Percentiles rank a stretch among this genome's conserved stretches.
phyloP scores from a whole-genome alignment of 2,888 invertebrate genomes.

The Sesia bembeciformis region DNA sequence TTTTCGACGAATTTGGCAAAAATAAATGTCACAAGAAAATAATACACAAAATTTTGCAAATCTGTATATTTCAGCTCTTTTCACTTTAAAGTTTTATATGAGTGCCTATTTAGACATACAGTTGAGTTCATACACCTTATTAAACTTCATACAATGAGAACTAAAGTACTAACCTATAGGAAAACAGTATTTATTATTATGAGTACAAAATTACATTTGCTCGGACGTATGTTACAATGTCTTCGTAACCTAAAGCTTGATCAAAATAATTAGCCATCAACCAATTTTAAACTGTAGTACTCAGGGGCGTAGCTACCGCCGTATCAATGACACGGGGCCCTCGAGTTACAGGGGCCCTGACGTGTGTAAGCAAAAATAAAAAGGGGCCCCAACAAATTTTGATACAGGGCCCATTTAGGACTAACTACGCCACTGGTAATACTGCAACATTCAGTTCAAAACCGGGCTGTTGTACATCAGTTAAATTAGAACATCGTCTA shows the following conservation, averaged over 20 bases:
- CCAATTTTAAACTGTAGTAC: neutral
- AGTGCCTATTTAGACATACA: conserved; percentile 23
- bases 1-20: neutral
- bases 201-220: neutral
- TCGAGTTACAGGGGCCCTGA: too few relatives aligned
- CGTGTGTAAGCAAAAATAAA: too few relatives aligned
- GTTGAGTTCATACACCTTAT: neutral
- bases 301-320: too few relatives aligned
- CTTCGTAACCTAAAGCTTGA: neutral
- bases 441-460: too few relatives aligned
- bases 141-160: conserved; percentile 14
- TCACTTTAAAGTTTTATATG: conserved; percentile 27
- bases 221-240: neutral
- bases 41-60: conserved; percentile 40
- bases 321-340: too few relatives aligned
- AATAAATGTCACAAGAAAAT: conserved; percentile 10
- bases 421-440: too few relatives aligned
- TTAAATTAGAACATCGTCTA: too few relatives aligned
- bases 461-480: too few relatives aligned
- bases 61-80: conserved; percentile 49
- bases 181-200: conserved; percentile 6
- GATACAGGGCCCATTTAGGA: too few relatives aligned
- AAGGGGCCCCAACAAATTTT: too few relatives aligned
- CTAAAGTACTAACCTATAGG: conserved; percentile 26
- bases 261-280: neutral